Conservation (phyloP, 2,113 vertebrate genomes). For the Canis aureus region DNA sequence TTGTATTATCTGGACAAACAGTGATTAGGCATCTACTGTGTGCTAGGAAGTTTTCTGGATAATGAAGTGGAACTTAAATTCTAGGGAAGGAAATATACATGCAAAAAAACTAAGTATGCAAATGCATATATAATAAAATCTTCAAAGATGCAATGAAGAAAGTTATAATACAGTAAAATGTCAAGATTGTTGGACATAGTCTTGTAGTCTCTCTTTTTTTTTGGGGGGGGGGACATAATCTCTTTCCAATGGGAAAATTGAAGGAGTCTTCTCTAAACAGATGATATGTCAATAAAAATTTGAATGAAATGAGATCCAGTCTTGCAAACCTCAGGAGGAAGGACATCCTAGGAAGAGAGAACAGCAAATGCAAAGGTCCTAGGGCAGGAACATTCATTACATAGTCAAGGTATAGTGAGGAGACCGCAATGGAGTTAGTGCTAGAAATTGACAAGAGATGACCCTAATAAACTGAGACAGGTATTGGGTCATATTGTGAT, state of each 20-base stretch:
- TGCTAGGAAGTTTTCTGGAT: neutral
- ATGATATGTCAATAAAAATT: neutral
- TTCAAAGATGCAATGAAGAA: neutral
- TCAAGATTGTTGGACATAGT: neutral
- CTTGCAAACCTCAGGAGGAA: neutral
- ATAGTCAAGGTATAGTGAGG: neutral
- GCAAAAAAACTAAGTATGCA: neutral
- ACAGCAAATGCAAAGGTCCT: neutral
- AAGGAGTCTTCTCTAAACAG: neutral
- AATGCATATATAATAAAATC: neutral
- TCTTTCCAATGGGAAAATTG: neutral
- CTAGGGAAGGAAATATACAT: neutral
- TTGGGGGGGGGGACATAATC: too few relatives aligned
- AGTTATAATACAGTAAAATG: neutral
- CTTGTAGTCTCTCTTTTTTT: too few relatives aligned
- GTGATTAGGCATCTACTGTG: neutral
- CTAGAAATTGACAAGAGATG: neutral
- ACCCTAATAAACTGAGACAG: neutral
- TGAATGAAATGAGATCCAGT: neutral
- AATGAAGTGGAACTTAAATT: neutral
- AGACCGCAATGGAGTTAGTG: too few relatives aligned
- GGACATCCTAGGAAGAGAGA: neutral
- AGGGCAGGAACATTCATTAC: neutral
- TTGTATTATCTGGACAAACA: neutral
- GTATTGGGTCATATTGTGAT: fast-evolving